Evolutionary conservation across 2,113 vertebrate genomes (phyloP), one percentile per base, ranked within the genome.

Genomic region (Atherinomorus stipes): DNA sequence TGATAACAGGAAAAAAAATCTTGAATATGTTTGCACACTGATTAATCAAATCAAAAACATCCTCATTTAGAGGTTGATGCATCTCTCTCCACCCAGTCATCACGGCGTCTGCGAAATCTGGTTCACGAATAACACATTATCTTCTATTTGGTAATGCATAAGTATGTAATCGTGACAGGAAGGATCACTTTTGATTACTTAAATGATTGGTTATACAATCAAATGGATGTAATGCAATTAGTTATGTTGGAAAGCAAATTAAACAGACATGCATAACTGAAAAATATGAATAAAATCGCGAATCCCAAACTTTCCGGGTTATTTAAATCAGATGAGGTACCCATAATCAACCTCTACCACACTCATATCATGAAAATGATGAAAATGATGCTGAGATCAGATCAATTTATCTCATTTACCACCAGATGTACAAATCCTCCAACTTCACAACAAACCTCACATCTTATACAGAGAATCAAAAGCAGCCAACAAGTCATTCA

Each of bases 1-100:
- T 52, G 57, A 63, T 52, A 26, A 49, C 60, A 57, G 42, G 64
- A 83, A 78, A 88, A 87, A 81, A 85, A 64, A 84, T 25, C 42
- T 45, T 72, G 8, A 52, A 80, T 31, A 4, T 4, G 7, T 31
- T 7, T 3, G 64, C 58, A 59, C 21, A 25, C 26, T 11, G 10
- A 1, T 10, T 62, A 11, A 19, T 31, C 44, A 47, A 26, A n/a
- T n/a, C 1, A 31, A 7, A 28, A 54, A 54, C 23, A 11, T 54
- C 25, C 23, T 26, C 22, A 53, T 11, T 4, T 25, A 18, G 15
- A 23, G 11, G 51, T 15, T 34, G 31, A 44, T 19, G 6, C 38
- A 45, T 23, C 52, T 22, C 38, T 21, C 18, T 19, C 37, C 2
- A 9, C 38, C 51, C 28, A 52, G 18, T n/a, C 19, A 19, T 53